Conservation (phyloP, 2,888 invertebrate genomes). For the Blastobasis adustella region DNA sequence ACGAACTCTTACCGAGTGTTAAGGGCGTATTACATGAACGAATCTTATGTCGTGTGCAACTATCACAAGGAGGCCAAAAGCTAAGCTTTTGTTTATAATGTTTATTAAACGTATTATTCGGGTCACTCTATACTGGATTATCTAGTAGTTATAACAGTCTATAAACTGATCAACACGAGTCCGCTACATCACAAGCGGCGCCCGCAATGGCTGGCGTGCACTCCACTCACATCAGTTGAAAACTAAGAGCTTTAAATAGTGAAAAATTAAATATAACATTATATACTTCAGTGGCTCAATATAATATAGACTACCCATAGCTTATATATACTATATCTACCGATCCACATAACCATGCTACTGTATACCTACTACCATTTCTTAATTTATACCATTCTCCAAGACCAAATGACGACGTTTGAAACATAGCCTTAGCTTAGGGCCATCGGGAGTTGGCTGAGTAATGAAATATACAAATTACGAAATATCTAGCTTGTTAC, state of each 20-base stretch:
- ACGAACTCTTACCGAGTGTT: constrained; percentile 53
- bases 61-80: constrained; percentile 57
- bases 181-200: too few species aligned
- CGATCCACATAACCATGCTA: constrained; percentile 31
- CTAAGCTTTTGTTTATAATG: constrained; percentile 60
- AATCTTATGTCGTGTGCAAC: constrained; percentile 31
- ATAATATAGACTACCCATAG: constrained; percentile 66
- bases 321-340: constrained; percentile 59
- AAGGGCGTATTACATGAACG: constrained; percentile 33
- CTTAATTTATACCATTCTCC: constrained; percentile 47
- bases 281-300: constrained; percentile 66
- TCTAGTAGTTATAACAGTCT: constrained; percentile 48
- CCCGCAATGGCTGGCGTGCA: too few species aligned
- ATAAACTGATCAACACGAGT: constrained; percentile 28
- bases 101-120: constrained; percentile 33
- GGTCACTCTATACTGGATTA: constrained; percentile 53
- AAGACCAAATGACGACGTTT: constrained; percentile 34
- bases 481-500: not conserved
- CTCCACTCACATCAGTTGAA: constrained; percentile 56
- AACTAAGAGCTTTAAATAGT: constrained; percentile 76
- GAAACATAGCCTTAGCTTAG: not conserved
- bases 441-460: not conserved
- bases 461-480: not conserved
- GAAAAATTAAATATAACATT: constrained; percentile 58
- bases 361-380: constrained; percentile 34